Evolutionary conservation across 2,888 invertebrate species (phyloP).

Genomic region (Acronicta psi): DNA sequence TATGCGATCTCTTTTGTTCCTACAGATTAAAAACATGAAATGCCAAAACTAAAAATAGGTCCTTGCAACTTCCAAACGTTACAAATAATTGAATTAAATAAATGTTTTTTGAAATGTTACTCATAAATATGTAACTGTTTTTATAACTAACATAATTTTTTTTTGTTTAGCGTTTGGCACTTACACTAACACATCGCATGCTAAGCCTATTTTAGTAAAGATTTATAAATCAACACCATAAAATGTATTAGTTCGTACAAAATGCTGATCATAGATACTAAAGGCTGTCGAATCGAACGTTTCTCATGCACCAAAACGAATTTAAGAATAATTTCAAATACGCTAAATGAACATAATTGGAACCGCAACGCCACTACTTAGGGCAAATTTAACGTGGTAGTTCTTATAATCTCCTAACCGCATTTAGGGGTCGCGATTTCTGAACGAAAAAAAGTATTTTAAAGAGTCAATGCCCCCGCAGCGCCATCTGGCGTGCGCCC

Average conservation of each 20-base stretch:
- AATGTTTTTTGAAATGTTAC: too few species aligned
- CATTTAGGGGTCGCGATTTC: constrained; percentile 84
- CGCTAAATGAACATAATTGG: constrained; percentile 37
- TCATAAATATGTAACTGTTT: too few species aligned
- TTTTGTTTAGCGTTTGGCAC: too few species aligned
- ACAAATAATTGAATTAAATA: too few species aligned
- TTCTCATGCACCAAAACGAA: constrained; percentile 18
- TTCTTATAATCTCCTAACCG: constrained; percentile 74
- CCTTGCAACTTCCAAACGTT: too few species aligned
- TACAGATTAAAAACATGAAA: constrained; percentile 34
- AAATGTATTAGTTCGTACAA: too few species aligned
- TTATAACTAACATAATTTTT: too few species aligned
- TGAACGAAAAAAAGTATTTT: constrained; percentile 70
- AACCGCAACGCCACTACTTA: constrained; percentile 73
- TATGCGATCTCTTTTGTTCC: constrained; percentile 20
- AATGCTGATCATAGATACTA: too few species aligned
- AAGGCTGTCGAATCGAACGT: neutral
- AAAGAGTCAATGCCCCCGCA: constrained; percentile 83
- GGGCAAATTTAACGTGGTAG: constrained; percentile 72
- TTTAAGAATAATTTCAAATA: constrained; percentile 40
- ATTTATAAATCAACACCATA: too few species aligned
- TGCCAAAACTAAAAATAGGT: constrained; percentile 20
- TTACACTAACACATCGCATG: too few species aligned
- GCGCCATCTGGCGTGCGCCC: constrained; percentile 81
- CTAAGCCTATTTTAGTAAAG: too few species aligned